phyloP scores from a whole-genome alignment of 37 sponge, comb jelly and placozoan species.

The Eunapius fragilis region DNA sequence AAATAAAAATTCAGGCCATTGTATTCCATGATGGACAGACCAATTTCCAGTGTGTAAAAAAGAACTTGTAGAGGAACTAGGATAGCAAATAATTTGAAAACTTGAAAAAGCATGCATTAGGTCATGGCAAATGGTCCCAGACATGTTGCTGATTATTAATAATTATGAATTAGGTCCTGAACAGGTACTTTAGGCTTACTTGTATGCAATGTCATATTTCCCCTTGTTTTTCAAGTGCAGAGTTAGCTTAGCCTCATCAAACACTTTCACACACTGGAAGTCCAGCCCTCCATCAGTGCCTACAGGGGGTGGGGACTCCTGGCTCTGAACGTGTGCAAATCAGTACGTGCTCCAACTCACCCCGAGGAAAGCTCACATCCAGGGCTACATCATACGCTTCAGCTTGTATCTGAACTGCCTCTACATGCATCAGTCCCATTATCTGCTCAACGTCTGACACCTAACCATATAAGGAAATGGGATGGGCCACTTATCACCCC shows the following conservation, averaged over 20 bases:
- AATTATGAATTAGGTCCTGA: background rate
- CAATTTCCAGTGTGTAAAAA: no score
- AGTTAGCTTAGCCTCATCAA: conserved; percentile 83
- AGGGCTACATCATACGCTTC: conserved; percentile 98
- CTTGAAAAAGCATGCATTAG: no score
- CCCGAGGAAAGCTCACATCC: conserved; percentile 95
- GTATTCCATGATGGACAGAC: no score
- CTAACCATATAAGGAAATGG: conserved; percentile 18
- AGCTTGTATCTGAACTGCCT: conserved; percentile 78
- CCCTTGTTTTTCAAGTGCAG: conserved; percentile 93
- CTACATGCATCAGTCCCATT: conserved; percentile 91
- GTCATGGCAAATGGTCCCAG: background rate
- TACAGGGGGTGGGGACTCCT: background rate
- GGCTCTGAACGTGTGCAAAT: background rate
- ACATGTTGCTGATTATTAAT: background rate
- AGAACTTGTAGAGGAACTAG: no score
- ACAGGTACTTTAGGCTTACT: conserved; percentile 64
- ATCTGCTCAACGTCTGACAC: conserved; percentile 89
- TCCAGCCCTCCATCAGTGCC: conserved; percentile 94
- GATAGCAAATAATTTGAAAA: no score
- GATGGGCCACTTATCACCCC: background rate
- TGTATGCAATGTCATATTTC: conserved; percentile 90
- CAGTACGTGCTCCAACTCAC: conserved; percentile 23
- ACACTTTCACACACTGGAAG: conserved; percentile 82
- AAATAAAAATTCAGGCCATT: no score